Conservation (phyloP, 2,888 invertebrate species). For the Amphimallon solstitiale region DNA sequence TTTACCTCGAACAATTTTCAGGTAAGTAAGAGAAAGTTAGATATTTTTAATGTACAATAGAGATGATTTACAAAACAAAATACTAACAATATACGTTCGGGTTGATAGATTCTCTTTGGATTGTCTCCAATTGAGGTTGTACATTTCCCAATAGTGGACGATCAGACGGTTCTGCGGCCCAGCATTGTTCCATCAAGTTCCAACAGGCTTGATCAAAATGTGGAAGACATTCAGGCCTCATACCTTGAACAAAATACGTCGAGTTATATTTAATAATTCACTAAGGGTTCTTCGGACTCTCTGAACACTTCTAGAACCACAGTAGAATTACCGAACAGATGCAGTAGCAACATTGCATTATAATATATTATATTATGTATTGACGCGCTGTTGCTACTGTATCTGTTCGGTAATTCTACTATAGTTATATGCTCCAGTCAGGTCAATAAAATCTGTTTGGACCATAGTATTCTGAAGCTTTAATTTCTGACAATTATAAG, state of each 20-base stretch:
- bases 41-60: neutral
- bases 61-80: neutral
- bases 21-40: neutral
- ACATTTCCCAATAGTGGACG: slow-evolving; percentile 84
- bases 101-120: slow-evolving; percentile 57
- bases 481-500: too few species aligned
- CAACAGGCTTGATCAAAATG: slow-evolving; percentile 83
- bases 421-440: too few species aligned
- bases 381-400: too few species aligned
- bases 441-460: too few species aligned
- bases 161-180: slow-evolving; percentile 78
- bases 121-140: slow-evolving; percentile 73
- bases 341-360: too few species aligned
- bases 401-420: too few species aligned
- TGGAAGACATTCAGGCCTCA: slow-evolving; percentile 81
- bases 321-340: too few species aligned
- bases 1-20: neutral
- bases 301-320: too few species aligned
- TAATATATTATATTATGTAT: too few species aligned
- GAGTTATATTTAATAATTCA: too few species aligned
- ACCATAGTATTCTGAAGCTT: too few species aligned
- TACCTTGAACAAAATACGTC: slow-evolving; percentile 66
- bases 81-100: slow-evolving; percentile 27
- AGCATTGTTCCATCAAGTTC: slow-evolving; percentile 85
- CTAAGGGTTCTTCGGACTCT: neutral